Evolutionary conservation across 1,140 invertebrate species (phyloP).

Genomic region (Caerostris extrusa): DNA sequence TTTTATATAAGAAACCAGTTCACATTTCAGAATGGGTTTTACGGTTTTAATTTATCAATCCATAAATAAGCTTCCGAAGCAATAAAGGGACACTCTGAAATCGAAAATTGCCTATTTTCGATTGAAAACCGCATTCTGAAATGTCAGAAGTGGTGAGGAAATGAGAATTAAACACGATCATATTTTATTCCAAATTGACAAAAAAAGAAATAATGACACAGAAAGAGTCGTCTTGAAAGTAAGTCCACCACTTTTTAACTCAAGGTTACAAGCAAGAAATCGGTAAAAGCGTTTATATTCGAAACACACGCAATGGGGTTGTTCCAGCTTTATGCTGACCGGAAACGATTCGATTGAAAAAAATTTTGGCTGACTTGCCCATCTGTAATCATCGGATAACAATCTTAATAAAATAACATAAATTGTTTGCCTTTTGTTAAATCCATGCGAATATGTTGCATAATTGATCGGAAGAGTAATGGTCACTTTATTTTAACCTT

Average conservation of each 20-base stretch:
- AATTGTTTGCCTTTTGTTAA: background rate
- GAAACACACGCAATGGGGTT: background rate
- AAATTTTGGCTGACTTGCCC: background rate
- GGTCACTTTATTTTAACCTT: background rate
- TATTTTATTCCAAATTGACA: background rate
- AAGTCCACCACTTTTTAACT: slow-evolving; percentile 29
- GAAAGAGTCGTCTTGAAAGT: slow-evolving; percentile 40
- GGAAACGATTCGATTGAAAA: slow-evolving; percentile 42
- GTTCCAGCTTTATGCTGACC: background rate
- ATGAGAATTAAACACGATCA: background rate
- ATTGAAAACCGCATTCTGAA: slow-evolving; percentile 38
- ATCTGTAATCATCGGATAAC: slow-evolving; percentile 27
- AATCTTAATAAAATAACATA: background rate
- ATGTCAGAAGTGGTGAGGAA: background rate
- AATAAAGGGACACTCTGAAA: background rate
- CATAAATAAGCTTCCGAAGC: background rate
- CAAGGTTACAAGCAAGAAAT: slow-evolving; percentile 38
- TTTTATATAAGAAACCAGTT: background rate
- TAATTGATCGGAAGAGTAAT: background rate
- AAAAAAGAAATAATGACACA: background rate
- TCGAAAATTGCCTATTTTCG: background rate
- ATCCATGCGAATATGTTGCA: background rate
- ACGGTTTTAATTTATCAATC: background rate
- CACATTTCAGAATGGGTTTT: background rate
- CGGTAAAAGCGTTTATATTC: background rate